Evolutionary conservation across 1,140 invertebrate species (phyloP), one percentile per base, ranked within the genome.

Genomic region (Saccostrea cuccullata): DNA sequence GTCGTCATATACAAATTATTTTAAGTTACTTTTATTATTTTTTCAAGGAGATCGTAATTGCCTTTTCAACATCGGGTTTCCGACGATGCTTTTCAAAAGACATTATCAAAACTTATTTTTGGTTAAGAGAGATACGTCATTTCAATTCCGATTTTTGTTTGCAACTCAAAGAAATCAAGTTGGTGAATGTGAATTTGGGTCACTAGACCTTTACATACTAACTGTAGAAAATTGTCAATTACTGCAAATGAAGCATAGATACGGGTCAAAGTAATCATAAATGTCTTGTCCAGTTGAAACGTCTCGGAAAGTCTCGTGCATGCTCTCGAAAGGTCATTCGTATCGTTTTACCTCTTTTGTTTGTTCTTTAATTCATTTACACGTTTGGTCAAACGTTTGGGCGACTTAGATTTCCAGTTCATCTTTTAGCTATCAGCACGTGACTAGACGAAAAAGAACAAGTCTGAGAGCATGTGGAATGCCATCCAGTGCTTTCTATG

Each of bases 31-130:
- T 77, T 47, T 77, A 77, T 77, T 12, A 77, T 36, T 15, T 47
- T 77, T 77, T 77, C 70, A 77, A 30, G 30, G 30, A 36, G 26
- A 77, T 77, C 8, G 26, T 77, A 77, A 77, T 77, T 77, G 70
- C 26, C 70, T 12, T 26, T 30, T 30, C 26, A 26, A 26, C 26
- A 36, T n/a, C n/a, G n/a, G n/a, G n/a, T n/a, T n/a, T n/a, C n/a
- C n/a, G n/a, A n/a, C n/a, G n/a, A n/a, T n/a, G n/a, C 70, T 12
- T 26, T 30, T 30, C 26, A 26, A 26, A 12, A 36, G 26, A 30
- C 70, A 36, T 77, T 77, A 26, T 26, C 26, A 36, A 20, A 77
- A 77, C 23, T 36, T 12, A 13, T n/a, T 67, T 20, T 77, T 36
- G 26, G 23, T 11, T 77, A 30, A 5, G 26, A 11, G 70, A 67